Base-by-base conservation (phyloP, 2,888 invertebrate genomes). In the Diplazon laetatorius region DNA sequence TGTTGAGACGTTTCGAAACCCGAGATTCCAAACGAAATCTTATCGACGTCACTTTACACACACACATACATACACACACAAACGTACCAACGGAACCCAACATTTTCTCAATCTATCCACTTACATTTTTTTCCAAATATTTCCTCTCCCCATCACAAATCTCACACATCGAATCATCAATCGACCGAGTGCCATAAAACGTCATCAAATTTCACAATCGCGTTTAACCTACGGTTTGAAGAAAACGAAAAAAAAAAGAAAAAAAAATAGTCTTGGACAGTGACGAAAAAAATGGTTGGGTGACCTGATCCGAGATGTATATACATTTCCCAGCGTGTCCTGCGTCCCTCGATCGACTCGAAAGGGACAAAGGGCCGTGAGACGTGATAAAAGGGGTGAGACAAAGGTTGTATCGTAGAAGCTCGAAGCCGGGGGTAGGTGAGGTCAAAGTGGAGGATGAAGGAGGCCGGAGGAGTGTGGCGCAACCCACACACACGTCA, bases 401-500 rank as follows among this genome's bases (percentile, higher is more conserved):
- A 70, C 46, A 59, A 52, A 57, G 50, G 37, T 57, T 37, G 39
- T 44, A 55, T 66, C 37, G 65, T 44, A 66, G 35, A 55, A 66
- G 39, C 39, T 50, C 12, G 37, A 18, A 35, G 62, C 18, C 9
- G 14, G 10, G 6, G 9, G 48, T 14, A 4, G 48, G 48, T 18
- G 25, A 48, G 69, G 77, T 75, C 81, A 80, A 68, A 69, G 18
- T 46, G 46, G 73, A 59, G 48, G 71, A 48, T 52, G 62, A 82
- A 80, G 80, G 52, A 52, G 46, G 60, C 37, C 55, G 75, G 75
- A 69, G 74, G 80, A 82, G 74, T 68, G 80, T 68, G 80, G 77
- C 80, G 65, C 52, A n/a, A 62, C 52, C 59, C 14, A 30, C n/a
- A n/a, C n/a, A n/a, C n/a, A n/a, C n/a, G n/a, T n/a, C n/a, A n/a